phyloP scores from a whole-genome alignment of 1,140 invertebrate genomes.

The Papilio machaon region DNA sequence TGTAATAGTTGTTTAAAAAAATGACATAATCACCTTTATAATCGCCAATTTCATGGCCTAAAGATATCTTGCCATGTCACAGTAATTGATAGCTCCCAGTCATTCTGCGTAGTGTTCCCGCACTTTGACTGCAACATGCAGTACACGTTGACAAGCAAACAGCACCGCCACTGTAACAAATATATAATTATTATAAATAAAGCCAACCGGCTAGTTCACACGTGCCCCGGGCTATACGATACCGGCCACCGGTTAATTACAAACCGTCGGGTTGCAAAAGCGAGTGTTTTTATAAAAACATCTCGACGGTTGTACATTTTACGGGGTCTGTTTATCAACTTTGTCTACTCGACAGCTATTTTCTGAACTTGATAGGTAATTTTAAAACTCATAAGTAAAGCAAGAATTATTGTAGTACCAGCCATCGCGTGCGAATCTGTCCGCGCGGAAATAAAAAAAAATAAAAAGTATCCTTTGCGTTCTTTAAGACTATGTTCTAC shows the following conservation, averaged over 20 bases:
- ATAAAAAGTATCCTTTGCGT: too few species aligned
- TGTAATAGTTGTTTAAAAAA: too few species aligned
- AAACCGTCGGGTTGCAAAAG: slow-evolving; percentile 13
- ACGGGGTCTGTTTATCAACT: slow-evolving; percentile 24
- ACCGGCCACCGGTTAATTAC: slow-evolving; percentile 31
- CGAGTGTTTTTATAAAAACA: slow-evolving; percentile 14
- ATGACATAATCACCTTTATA: not conserved
- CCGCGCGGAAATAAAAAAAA: too few species aligned
- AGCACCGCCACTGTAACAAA: slow-evolving; percentile 30
- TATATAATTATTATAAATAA: slow-evolving; percentile 37
- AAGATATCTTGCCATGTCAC: slow-evolving; percentile 34
- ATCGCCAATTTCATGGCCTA: slow-evolving; percentile 39
- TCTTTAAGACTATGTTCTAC: too few species aligned
- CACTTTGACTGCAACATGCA: slow-evolving; percentile 40
- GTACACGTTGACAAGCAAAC: slow-evolving; percentile 43
- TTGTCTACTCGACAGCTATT: not conserved
- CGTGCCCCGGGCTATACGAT: slow-evolving; percentile 24
- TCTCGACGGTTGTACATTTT: slow-evolving; percentile 13
- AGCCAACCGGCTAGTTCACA: slow-evolving; percentile 28
- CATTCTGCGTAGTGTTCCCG: slow-evolving; percentile 32
- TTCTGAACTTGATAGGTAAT: slow-evolving; percentile 16
- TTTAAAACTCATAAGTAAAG: not conserved
- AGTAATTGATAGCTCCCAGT: slow-evolving; percentile 51
- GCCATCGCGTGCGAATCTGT: too few species aligned
- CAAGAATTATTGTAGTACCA: not conserved